phyloP scores from a whole-genome alignment of 2,797 vertebrate genomes.

The Hydrophis major region DNA sequence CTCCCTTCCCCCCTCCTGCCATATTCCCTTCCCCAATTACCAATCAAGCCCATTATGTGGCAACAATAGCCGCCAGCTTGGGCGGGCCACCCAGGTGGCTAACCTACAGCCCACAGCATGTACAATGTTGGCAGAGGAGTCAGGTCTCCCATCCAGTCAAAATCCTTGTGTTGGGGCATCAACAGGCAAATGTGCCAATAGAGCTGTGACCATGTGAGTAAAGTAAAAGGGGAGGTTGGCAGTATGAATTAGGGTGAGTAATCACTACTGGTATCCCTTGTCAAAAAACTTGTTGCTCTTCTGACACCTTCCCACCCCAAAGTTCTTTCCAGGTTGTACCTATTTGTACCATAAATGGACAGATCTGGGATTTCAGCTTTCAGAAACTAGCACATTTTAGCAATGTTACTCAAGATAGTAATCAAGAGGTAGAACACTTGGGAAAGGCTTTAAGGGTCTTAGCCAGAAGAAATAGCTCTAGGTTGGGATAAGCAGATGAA shows the following conservation, averaged over 20 bases:
- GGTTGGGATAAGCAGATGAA: not conserved
- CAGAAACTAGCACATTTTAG: not conserved
- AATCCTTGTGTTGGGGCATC: not conserved
- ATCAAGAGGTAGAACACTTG: not conserved
- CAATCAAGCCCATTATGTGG: conserved; percentile 28
- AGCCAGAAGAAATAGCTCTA: not conserved
- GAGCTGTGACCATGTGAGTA: not conserved
- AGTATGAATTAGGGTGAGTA: not conserved
- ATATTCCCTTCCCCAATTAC: conserved; percentile 33
- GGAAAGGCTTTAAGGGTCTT: not conserved
- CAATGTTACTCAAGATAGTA: not conserved
- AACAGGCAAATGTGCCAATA: not conserved
- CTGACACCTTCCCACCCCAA: not conserved
- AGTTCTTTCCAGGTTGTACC: no score
- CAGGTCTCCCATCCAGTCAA: not conserved
- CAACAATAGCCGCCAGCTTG: conserved; percentile 13
- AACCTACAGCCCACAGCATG: conserved; percentile 7
- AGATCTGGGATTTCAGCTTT: not conserved
- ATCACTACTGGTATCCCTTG: not conserved
- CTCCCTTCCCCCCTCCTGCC: not conserved
- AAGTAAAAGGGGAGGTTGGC: not conserved
- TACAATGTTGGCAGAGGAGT: not conserved
- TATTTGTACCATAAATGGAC: not conserved
- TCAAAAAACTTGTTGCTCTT: not conserved
- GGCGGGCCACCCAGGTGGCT: conserved; percentile 27